Evolutionary conservation across 2,113 vertebrate species (phyloP).

Genomic region (Microcebus lehilahytsara): DNA sequence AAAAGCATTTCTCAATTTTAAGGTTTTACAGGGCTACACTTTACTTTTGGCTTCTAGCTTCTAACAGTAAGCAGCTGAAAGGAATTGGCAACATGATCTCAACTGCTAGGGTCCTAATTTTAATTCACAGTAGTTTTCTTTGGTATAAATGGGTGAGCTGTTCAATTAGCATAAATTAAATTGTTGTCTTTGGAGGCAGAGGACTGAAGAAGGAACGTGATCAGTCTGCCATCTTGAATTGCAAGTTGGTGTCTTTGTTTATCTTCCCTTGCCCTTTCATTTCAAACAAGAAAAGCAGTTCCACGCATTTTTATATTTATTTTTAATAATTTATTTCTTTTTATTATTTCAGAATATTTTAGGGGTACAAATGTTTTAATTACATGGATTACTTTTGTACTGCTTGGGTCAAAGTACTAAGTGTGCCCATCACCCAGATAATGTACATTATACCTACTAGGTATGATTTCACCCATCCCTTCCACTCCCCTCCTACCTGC

Average conservation of each 20-base stretch:
- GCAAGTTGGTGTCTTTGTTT: background rate
- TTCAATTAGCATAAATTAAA: background rate
- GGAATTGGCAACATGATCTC: background rate
- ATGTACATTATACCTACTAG: no score
- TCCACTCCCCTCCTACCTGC: no score
- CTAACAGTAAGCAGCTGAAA: background rate
- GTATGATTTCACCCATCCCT: no score
- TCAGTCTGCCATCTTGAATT: background rate
- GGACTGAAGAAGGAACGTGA: fast-evolving
- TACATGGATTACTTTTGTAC: no score
- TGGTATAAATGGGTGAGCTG: background rate
- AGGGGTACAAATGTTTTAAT: no score
- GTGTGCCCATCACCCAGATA: no score
- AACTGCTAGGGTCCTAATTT: background rate
- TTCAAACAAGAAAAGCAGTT: background rate
- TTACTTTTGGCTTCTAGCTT: background rate
- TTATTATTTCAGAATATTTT: no score
- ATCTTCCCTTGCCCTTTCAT: background rate
- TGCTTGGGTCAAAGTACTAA: no score
- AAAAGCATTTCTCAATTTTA: background rate
- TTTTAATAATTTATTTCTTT: no score
- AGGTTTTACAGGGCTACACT: background rate
- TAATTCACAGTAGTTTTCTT: background rate
- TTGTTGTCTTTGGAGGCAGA: background rate
- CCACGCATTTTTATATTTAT: background rate